phyloP scores from a whole-genome alignment of 2,888 invertebrate genomes.

The Drosophila mimetica region DNA sequence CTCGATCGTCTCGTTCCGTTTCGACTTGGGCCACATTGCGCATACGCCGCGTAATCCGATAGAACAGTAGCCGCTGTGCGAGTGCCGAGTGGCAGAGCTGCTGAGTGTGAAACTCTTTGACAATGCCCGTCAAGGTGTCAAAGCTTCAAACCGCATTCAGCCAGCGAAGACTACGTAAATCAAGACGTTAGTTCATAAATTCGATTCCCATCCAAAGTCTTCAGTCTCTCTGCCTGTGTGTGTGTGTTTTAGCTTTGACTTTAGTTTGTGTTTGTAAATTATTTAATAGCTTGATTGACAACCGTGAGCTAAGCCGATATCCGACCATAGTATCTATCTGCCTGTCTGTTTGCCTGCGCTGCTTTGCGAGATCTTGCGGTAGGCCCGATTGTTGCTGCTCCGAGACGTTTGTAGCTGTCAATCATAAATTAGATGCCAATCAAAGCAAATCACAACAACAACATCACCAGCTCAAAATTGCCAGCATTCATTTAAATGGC shows the following conservation, averaged over 20 bases:
- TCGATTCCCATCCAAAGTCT: constrained; percentile 23
- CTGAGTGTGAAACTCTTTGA: constrained; percentile 54
- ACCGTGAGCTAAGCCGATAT: constrained; percentile 43
- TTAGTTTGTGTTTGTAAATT: constrained; percentile 38
- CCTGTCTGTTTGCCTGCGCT: neutral
- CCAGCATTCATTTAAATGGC: constrained; percentile 65
- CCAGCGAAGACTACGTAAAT: constrained; percentile 53
- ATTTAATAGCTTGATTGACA: constrained; percentile 54
- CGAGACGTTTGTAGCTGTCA: constrained; percentile 76
- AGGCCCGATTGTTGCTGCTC: constrained; percentile 49
- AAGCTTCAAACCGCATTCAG: constrained; percentile 59
- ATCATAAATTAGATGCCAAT: constrained; percentile 79
- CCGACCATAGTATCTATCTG: constrained; percentile 23
- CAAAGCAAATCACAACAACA: constrained; percentile 70
- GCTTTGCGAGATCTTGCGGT: constrained; percentile 60
- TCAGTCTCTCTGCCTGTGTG: no score
- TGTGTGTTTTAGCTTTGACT: no score
- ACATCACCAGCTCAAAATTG: constrained; percentile 52
- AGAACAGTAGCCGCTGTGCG: constrained; percentile 27
- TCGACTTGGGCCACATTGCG: constrained; percentile 41
- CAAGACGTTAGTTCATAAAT: constrained; percentile 53
- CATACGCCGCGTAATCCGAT: constrained; percentile 66
- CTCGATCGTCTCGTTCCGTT: constrained; percentile 14
- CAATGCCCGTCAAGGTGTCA: constrained; percentile 58
- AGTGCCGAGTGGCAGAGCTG: no score